Base-by-base conservation (phyloP, 1,140 invertebrate species). In the Heliconius hermathena region DNA sequence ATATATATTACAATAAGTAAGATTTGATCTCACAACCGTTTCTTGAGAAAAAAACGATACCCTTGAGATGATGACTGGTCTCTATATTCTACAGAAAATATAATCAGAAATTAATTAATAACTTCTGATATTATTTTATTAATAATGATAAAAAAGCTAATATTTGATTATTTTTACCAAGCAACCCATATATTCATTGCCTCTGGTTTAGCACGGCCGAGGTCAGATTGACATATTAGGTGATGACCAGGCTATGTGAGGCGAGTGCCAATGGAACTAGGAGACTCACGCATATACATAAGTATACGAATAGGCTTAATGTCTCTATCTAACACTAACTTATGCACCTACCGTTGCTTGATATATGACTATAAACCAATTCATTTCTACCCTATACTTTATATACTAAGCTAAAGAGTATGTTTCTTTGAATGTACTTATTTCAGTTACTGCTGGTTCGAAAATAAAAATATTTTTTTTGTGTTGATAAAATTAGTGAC, bases 181-280 rank as follows among this genome's bases (percentile, higher is more conserved):
- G 60, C 60, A 66, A 22, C 22, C 60, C 60, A 26, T 66, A 29
- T 16, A 29, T 66, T 66, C 0, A 66, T 26, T 18, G 16, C 71
- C 71, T 5, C 20, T 72, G 71, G 29, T 11, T 33, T 71, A 29
- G 75, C 60, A 71, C 36, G 38, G 77, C 74, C 71, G 77, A 82
- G 81, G 81, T 80, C 81, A 82, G n/a, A 60, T 74, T 36, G 73
- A 82, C 78, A 77, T 80, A 82, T 80, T 80, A 80, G 78, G 75
- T 36, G 75, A 81, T 38, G 80, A 79, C 49, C 78, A 77, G 71
- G 81, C 80, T 81, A 83, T 83, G 82, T 80, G 82, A 77, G 46
- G 29, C 75, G 82, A 73, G 60, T 83, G 66, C 74, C 71, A 81
- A 83, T 77, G 71, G 33, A 81, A 78, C 73, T 66, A 81, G 80